Conservation (phyloP, 1,140 invertebrate genomes). For the Tribolium castaneum region DNA sequence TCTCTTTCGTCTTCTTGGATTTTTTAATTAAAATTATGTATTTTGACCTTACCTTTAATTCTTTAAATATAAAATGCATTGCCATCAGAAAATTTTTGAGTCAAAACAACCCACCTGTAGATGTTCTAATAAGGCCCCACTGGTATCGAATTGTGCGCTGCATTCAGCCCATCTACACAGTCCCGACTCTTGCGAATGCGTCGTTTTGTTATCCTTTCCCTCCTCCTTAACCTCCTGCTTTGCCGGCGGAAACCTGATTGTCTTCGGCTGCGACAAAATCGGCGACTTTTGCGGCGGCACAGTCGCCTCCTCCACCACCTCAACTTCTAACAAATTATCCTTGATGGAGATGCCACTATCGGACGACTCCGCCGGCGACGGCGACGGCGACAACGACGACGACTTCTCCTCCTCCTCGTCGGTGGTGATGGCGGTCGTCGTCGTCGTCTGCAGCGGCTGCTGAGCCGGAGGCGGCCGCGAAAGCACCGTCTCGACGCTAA, state of each 20-base stretch:
- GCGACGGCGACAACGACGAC: constrained; percentile 27
- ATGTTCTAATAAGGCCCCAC: constrained; percentile 86
- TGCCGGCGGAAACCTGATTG: constrained; percentile 78
- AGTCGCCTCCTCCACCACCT: constrained; percentile 50
- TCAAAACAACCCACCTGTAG: constrained; percentile 74
- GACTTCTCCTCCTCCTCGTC: neutral
- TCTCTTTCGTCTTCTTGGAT: too few species aligned
- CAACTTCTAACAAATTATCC: constrained; percentile 54
- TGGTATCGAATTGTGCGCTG: constrained; percentile 79
- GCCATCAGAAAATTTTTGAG: too few species aligned
- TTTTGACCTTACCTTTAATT: too few species aligned
- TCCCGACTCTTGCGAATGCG: constrained; percentile 65
- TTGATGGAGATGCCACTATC: constrained; percentile 58
- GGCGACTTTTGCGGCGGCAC: constrained; percentile 66
- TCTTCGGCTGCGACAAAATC: constrained; percentile 81
- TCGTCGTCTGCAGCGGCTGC: constrained; percentile 37
- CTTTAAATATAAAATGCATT: too few species aligned
- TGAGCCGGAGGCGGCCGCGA: constrained; percentile 58
- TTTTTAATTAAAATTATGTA: too few species aligned
- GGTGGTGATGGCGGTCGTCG: constrained; percentile 2
- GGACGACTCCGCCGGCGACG: constrained; percentile 52
- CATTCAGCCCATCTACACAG: constrained; percentile 90
- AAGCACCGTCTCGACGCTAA: constrained; percentile 57
- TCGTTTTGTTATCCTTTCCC: constrained; percentile 46
- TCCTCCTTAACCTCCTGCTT: constrained; percentile 59